Evolutionary conservation across 1,140 invertebrate species (phyloP).

Genomic region (Mya arenaria): DNA sequence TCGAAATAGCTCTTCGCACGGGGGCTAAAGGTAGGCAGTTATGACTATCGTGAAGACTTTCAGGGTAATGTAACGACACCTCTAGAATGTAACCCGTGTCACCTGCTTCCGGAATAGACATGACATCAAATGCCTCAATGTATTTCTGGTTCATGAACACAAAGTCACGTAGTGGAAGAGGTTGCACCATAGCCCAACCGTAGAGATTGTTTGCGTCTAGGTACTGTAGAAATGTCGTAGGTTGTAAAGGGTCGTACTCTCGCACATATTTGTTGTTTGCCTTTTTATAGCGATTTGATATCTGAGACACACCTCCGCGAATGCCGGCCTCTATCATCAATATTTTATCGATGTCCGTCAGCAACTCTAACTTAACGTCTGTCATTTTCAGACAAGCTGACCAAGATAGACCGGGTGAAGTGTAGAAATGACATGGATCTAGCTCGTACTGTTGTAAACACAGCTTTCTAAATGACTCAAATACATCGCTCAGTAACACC

Average conservation of each 20-base stretch:
- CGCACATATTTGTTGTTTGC: conserved; percentile 32
- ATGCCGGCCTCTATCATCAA: conserved; percentile 47
- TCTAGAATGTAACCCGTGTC: conserved; percentile 83
- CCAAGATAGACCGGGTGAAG: conserved; percentile 62
- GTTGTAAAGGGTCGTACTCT: conserved; percentile 6
- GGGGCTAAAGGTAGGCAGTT: conserved; percentile 82
- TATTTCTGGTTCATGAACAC: conserved; percentile 77
- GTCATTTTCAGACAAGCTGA: conserved; percentile 67
- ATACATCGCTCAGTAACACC: conserved; percentile 46
- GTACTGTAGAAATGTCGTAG: neutral
- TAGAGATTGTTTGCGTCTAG: conserved; percentile 24
- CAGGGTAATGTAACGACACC: conserved; percentile 74
- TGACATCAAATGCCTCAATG: conserved; percentile 73
- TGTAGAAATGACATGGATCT: conserved; percentile 56
- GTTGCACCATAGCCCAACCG: conserved; percentile 25
- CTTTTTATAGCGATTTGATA: conserved; percentile 10
- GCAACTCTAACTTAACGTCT: conserved; percentile 37
- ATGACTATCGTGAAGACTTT: conserved; percentile 82
- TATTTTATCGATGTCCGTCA: conserved; percentile 50
- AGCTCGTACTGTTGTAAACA: conserved; percentile 29
- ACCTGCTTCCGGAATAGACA: conserved; percentile 74
- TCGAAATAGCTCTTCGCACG: conserved; percentile 59
- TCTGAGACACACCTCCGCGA: conserved; percentile 37
- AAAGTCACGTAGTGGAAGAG: conserved; percentile 61
- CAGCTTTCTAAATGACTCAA: conserved; percentile 49